Percentiles rank a stretch among this genome's conserved stretches.
Conservation (phyloP, 2,888 invertebrate species). For the Apamea crenata region DNA sequence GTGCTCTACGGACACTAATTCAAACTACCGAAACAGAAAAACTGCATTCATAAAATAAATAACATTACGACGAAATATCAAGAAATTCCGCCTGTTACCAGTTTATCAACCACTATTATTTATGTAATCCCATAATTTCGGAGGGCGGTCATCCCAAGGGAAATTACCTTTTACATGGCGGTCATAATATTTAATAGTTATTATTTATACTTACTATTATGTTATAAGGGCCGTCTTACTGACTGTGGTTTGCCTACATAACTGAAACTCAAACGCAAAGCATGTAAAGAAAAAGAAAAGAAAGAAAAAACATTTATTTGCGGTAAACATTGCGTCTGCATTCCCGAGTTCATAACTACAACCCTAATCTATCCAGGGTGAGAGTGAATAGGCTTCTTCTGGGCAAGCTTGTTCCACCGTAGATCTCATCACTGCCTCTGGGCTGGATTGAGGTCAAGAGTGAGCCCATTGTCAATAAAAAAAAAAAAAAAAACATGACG, state of each 20-base stretch:
- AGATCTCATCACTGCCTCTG: too few species aligned
- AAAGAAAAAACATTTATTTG: too few species aligned
- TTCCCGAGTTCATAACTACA: too few species aligned
- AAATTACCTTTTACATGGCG: slow-evolving; percentile 32
- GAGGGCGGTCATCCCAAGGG: slow-evolving; percentile 29
- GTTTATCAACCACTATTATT: slow-evolving; percentile 21
- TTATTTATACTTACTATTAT: slow-evolving; percentile 24
- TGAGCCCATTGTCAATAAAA: too few species aligned
- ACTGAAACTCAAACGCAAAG: not conserved
- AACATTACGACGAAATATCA: not conserved
- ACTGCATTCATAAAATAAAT: not conserved
- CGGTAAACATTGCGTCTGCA: too few species aligned
- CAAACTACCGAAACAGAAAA: not conserved
- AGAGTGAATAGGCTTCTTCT: too few species aligned
- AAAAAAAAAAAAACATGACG: too few species aligned
- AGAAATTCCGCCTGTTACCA: not conserved
- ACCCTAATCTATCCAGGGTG: too few species aligned
- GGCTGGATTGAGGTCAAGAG: too few species aligned
- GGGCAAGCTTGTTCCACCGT: too few species aligned
- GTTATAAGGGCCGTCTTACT: too few species aligned
- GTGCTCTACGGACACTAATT: not conserved
- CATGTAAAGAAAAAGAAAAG: not conserved
- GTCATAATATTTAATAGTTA: slow-evolving; percentile 33
- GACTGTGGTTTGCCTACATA: too few species aligned
- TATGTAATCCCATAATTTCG: slow-evolving; percentile 2